Evolutionary conservation across 2,113 vertebrate species (phyloP).

Genomic region (Epinephelus fuscoguttatus): DNA sequence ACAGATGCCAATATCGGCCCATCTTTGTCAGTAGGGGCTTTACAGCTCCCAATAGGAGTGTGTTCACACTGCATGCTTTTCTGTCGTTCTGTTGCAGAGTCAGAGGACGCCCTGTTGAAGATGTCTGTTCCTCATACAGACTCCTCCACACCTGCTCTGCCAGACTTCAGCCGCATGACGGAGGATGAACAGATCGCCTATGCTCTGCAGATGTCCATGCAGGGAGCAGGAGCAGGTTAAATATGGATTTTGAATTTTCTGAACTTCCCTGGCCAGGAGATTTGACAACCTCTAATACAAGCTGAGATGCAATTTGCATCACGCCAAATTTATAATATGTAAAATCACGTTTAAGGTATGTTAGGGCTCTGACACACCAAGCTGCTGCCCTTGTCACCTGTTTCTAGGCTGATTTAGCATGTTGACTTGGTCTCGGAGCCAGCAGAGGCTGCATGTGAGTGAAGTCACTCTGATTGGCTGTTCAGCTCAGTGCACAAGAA

Average conservation of each 20-base stretch:
- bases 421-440: too few relatives aligned
- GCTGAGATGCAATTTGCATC: not conserved
- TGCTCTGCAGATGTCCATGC: slow-evolving; percentile 97
- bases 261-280: not conserved
- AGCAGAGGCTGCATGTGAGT: too few relatives aligned
- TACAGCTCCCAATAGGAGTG: not conserved
- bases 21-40: not conserved
- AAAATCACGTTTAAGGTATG: not conserved
- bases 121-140: slow-evolving; percentile 94
- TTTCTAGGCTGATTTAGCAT: too few relatives aligned
- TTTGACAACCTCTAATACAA: not conserved
- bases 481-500: too few relatives aligned
- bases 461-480: too few relatives aligned
- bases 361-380: too few relatives aligned
- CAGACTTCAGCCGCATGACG: slow-evolving; percentile 96
- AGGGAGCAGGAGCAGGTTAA: slow-evolving; percentile 86
- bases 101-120: slow-evolving; percentile 93
- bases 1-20: not conserved
- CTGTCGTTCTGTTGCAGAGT: slow-evolving; percentile 82
- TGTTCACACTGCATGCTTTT: slow-evolving; percentile 8
- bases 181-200: slow-evolving; percentile 98
- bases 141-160: slow-evolving; percentile 86
- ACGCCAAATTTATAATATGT: not conserved
- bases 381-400: too few relatives aligned
- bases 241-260: slow-evolving; percentile 1